A percentile compares a stretch with the other conserved stretches of the same genome.
Evolutionary conservation across 2,797 vertebrate species (phyloP).

Genomic region (Vespertilio murinus): DNA sequence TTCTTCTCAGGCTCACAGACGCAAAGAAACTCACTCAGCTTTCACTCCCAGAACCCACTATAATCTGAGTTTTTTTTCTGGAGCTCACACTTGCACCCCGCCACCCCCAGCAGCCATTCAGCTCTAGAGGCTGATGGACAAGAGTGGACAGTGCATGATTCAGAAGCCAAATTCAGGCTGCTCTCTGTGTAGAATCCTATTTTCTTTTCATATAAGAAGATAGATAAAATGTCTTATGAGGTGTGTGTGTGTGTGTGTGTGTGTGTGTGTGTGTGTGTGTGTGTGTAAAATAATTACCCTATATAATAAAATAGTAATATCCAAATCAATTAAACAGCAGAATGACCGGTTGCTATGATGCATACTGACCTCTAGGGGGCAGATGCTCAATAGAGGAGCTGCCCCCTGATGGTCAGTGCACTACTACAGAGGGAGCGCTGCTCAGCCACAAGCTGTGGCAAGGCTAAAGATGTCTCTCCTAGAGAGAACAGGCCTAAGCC

Average conservation of each 20-base stretch:
- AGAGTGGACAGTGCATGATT: too few species aligned
- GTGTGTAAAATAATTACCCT: not conserved
- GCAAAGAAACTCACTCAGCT: not conserved
- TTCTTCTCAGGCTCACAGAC: not conserved
- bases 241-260: too few species aligned
- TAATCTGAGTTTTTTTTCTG: not conserved
- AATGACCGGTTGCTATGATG: fast-evolving
- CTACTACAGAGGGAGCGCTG: too few species aligned
- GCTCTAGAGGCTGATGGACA: not conserved
- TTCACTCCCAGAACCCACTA: not conserved
- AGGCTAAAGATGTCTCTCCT: too few species aligned
- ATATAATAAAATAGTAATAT: too few species aligned
- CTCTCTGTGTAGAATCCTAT: not conserved
- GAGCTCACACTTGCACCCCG: fast-evolving
- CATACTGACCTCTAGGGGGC: too few species aligned
- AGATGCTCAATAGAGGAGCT: too few species aligned
- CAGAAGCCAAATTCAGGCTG: not conserved
- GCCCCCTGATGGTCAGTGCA: too few species aligned
- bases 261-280: not conserved
- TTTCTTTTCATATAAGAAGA: conserved; percentile 43
- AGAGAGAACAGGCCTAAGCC: too few species aligned
- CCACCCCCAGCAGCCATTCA: not conserved
- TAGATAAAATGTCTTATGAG: not conserved
- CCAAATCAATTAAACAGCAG: too few species aligned
- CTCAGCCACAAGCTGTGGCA: too few species aligned